These are phyloP conservation scores for Halcyon malimbica DNA, from an alignment of 2,113 vertebrate genomes.

Conservation along the genomic window DNA sequence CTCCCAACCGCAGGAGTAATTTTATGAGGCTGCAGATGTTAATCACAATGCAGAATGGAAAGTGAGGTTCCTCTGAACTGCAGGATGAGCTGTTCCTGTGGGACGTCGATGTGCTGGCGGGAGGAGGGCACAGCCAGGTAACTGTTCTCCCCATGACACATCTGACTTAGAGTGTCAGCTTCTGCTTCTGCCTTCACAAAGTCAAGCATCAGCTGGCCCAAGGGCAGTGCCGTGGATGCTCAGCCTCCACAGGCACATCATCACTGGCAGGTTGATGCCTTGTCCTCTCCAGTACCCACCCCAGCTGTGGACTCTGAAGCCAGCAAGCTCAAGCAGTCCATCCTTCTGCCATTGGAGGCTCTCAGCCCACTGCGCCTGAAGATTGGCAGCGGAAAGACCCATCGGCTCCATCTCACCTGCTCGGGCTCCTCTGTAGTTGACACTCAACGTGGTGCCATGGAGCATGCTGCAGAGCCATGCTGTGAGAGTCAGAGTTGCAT, in stretches of 20 bases:
- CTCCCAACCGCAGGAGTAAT: background rate
- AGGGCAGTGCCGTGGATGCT: accelerated
- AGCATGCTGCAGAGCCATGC: too few species aligned
- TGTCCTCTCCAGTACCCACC: background rate
- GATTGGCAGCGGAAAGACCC: too few species aligned
- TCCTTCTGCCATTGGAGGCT: too few species aligned
- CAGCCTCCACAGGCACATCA: background rate
- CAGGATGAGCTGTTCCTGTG: background rate
- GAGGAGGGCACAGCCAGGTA: background rate
- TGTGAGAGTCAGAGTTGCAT: too few species aligned
- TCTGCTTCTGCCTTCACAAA: background rate
- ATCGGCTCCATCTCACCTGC: too few species aligned
- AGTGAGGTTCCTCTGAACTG: background rate
- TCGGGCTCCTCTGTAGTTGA: too few species aligned
- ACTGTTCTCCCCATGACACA: background rate
- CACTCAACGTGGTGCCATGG: too few species aligned
- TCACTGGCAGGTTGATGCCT: background rate
- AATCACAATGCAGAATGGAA: background rate
- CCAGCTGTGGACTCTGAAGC: too few species aligned
- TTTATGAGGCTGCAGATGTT: background rate
- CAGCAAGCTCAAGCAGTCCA: too few species aligned
- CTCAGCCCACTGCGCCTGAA: too few species aligned
- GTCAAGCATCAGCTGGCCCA: too few species aligned
- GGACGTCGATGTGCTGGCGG: background rate
- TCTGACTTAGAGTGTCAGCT: background rate